Conservation (phyloP, 1,140 invertebrate genomes). For the Chlorops oryzae region DNA sequence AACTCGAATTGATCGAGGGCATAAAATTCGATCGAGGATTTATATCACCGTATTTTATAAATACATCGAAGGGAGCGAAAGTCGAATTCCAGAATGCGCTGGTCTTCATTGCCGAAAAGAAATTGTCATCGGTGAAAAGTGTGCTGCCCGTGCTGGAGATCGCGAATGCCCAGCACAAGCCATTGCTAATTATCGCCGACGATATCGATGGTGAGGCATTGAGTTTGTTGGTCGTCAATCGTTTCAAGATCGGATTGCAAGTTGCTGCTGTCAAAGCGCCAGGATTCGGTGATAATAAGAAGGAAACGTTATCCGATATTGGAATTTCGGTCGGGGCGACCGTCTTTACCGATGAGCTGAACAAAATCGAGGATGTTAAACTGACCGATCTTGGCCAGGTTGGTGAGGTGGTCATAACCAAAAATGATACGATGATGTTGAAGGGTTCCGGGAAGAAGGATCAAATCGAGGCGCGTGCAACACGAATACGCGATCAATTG, state of each 20-base stretch:
- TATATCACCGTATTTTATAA: constrained; percentile 99
- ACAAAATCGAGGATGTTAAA: constrained; percentile 93
- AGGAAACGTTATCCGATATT: constrained; percentile 94
- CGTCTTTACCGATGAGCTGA: constrained; percentile 97
- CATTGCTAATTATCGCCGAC: constrained; percentile 95
- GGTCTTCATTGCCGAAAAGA: constrained; percentile 92
- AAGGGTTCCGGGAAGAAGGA: constrained; percentile 77
- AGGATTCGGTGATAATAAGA: constrained; percentile 97
- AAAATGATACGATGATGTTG: constrained; percentile 95
- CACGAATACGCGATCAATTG: constrained; percentile 90
- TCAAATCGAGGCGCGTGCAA: constrained; percentile 82
- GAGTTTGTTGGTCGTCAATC: constrained; percentile 94
- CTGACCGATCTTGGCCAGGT: constrained; percentile 81
- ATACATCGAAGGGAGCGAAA: constrained; percentile 92
- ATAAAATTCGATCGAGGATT: constrained; percentile 99
- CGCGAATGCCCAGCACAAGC: constrained; percentile 86
- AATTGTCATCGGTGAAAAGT: constrained; percentile 91
- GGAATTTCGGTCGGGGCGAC: constrained; percentile 94
- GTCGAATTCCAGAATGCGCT: constrained; percentile 96
- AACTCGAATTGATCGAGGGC: constrained; percentile 96
- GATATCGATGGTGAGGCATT: constrained; percentile 98
- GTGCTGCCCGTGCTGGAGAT: constrained; percentile 95
- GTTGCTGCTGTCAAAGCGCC: constrained; percentile 98
- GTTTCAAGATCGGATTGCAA: constrained; percentile 91
- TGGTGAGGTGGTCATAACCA: constrained; percentile 92